These are phyloP conservation scores for Lithophane leautieri DNA, from an alignment of 2,888 invertebrate species.

Conservation along the genomic window DNA sequence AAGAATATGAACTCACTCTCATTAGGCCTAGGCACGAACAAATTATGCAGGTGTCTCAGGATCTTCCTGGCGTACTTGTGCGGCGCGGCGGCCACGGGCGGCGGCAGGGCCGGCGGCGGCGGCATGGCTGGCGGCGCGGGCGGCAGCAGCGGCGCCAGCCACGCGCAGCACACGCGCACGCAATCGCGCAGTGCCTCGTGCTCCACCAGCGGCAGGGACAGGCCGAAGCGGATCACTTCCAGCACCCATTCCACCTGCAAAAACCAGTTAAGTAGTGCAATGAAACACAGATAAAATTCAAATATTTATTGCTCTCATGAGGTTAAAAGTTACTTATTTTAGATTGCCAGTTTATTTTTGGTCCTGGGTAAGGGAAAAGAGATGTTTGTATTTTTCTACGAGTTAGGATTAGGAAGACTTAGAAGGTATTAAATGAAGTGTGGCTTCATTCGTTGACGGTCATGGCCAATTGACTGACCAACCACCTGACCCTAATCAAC, in stretches of 20 bases:
- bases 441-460: background rate
- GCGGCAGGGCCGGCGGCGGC: constrained; percentile 96
- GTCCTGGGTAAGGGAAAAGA: background rate
- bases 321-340: no score
- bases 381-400: background rate
- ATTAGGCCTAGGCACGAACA: constrained; percentile 97
- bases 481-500: background rate
- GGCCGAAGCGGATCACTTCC: constrained; percentile 97
- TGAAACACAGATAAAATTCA: no score
- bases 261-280: background rate
- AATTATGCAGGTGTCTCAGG: constrained; percentile 97
- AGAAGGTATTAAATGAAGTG: background rate
- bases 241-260: constrained; percentile 96
- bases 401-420: background rate
- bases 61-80: constrained; percentile 97
- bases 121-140: constrained; percentile 96
- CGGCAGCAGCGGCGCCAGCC: constrained; percentile 96
- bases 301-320: no score
- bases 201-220: constrained; percentile 96
- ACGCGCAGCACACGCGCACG: constrained; percentile 98
- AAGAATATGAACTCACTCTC: constrained; percentile 93
- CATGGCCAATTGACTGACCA: background rate
- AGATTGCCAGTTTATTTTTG: no score
- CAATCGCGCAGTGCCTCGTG: constrained; percentile 98
- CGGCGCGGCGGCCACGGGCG: constrained; percentile 96